These are phyloP conservation scores for Clupea harengus DNA, from an alignment of 2,113 vertebrate species.

Conservation along the genomic window DNA sequence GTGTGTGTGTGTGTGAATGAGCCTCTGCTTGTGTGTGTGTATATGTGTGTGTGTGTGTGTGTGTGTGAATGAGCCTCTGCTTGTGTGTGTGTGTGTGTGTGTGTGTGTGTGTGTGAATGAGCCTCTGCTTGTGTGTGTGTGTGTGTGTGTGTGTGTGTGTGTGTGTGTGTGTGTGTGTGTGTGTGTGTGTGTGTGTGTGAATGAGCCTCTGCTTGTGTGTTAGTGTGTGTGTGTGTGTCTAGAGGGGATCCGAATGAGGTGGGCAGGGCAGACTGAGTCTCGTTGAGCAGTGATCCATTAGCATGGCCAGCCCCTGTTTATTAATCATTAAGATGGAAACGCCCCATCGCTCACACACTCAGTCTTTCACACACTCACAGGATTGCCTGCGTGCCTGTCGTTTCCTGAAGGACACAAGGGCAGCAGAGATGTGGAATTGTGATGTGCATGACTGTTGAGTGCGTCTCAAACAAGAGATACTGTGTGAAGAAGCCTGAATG, in stretches of 20 bases:
- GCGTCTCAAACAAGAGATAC: background rate
- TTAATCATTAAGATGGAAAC: constrained; percentile 47
- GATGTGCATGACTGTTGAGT: background rate
- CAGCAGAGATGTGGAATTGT: background rate
- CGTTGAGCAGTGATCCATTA: constrained; percentile 43
- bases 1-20: background rate
- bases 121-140: background rate
- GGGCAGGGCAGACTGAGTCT: background rate
- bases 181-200: background rate
- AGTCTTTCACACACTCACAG: background rate
- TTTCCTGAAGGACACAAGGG: constrained; percentile 35
- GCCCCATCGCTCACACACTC: constrained; percentile 11
- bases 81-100: no score
- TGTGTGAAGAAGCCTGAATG: background rate
- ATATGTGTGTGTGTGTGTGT: background rate
- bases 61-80: background rate
- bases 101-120: background rate
- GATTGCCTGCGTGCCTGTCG: background rate
- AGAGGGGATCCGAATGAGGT: background rate
- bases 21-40: no score
- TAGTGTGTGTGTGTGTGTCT: background rate
- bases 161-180: background rate
- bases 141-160: no score
- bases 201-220: background rate
- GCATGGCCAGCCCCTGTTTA: constrained; percentile 33